These are phyloP conservation scores for Aplochiton taeniatus DNA, from an alignment of 2,797 vertebrate genomes.

Conservation along the genomic window DNA sequence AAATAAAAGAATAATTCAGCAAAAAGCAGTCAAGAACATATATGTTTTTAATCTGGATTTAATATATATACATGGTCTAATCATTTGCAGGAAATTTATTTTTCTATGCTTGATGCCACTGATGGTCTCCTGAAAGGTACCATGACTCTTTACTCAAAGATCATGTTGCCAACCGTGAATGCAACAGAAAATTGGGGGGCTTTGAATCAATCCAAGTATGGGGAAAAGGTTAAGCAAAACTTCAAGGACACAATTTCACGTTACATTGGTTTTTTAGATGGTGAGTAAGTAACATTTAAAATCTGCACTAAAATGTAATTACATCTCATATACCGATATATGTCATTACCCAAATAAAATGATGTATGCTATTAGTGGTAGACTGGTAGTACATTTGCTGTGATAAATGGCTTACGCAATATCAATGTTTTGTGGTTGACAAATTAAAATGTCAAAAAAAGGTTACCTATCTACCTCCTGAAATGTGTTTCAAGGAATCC, in stretches of 20 bases:
- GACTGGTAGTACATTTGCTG: too few species aligned
- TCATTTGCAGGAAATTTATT: constrained; percentile 72
- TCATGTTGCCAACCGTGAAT: constrained; percentile 74
- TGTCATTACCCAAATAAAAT: too few species aligned
- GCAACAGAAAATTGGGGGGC: constrained; percentile 75
- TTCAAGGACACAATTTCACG: constrained; percentile 73
- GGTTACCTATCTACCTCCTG: too few species aligned
- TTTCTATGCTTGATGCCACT: constrained; percentile 78
- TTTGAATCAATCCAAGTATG: constrained; percentile 72
- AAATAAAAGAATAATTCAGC: too few species aligned
- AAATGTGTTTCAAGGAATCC: constrained; percentile 59
- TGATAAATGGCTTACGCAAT: too few species aligned
- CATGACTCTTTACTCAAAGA: constrained; percentile 59
- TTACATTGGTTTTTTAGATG: constrained; percentile 76
- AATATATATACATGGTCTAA: constrained; percentile 17
- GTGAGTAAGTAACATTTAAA: constrained; percentile 57
- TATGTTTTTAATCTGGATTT: background rate
- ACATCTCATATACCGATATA: too few species aligned
- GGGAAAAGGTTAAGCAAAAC: constrained; percentile 67
- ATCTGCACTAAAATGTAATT: too few species aligned
- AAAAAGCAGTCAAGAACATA: background rate
- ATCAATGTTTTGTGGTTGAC: too few species aligned
- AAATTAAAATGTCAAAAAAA: too few species aligned
- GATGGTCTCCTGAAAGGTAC: constrained; percentile 73
- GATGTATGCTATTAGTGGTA: too few species aligned